These are phyloP conservation scores for Diadophis punctatus DNA, from an alignment of 2,113 vertebrate genomes.

Conservation along the genomic window DNA sequence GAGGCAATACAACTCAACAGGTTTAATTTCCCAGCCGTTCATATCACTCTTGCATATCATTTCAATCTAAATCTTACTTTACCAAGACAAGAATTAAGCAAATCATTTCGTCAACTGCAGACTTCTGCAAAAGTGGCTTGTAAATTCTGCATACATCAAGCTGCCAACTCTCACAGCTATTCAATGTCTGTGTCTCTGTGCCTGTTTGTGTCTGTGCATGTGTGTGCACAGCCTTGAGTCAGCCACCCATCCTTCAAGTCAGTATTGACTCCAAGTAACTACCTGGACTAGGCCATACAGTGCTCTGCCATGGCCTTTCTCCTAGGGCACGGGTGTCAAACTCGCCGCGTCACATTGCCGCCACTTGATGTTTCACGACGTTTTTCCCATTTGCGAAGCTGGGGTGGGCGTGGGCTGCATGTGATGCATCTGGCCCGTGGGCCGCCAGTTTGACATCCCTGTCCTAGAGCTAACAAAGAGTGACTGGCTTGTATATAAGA, in stretches of 20 bases:
- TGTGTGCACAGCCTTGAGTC: background rate
- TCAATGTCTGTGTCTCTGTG: background rate
- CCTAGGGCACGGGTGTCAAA: too few species aligned
- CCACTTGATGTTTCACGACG: accelerated
- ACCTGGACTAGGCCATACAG: background rate
- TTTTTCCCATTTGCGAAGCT: too few species aligned
- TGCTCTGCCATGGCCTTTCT: too few species aligned
- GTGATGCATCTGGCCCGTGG: too few species aligned
- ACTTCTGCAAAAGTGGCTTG: constrained; percentile 9
- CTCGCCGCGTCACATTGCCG: too few species aligned
- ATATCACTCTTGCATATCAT: constrained; percentile 14
- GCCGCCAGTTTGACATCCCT: too few species aligned
- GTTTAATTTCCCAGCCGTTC: constrained; percentile 25
- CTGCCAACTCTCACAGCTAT: background rate
- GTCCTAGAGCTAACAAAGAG: background rate
- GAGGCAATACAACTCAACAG: constrained; percentile 40
- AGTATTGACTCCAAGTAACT: background rate
- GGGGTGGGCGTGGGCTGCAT: too few species aligned
- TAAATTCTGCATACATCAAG: constrained; percentile 9
- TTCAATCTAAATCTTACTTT: constrained; percentile 34
- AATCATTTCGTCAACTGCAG: constrained; percentile 18
- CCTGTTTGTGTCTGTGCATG: background rate
- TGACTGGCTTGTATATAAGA: background rate
- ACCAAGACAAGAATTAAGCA: constrained; percentile 29
- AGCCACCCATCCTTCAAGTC: background rate